Base-by-base conservation (phyloP, 2,797 vertebrate genomes). In the Choloepus didactylus region DNA sequence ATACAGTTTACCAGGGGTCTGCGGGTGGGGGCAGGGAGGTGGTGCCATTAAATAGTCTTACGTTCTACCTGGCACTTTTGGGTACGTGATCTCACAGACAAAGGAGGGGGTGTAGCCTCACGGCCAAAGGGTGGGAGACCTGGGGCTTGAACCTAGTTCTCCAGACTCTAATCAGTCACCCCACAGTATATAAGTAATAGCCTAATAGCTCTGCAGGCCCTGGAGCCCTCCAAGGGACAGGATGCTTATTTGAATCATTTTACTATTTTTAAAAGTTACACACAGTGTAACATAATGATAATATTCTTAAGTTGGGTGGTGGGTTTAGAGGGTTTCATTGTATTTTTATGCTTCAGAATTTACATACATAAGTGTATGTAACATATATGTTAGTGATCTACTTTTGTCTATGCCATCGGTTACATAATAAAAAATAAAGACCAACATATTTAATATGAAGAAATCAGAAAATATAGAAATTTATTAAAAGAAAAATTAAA, bases 401-500 rank as follows among this genome's bases (percentile, higher is more conserved):
- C 4, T 44, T 62, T 23, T 31, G 27, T 41, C 6, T 56, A 51
- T 62, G 7, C 51, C 69, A 35, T n/a, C 23, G 66, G n/a, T 4
- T 21, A 29, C 14, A 9, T 54, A 35, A 6, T 59, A 59, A 79
- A 93, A 91, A 56, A 72, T 35, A 70, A 46, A 70, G 70, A 67
- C 49, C 85, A 80, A 75, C 4, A 21, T 38, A 69, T 31, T 49
- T 49, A 64, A 41, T 29, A 86, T 60, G 82, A 67, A 89, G 31
- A 44, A 38, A 89, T 85, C 41, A n/a, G 70, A 81, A 95, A 44
- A 38, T 56, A 23, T 29, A 94, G 59, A 76, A 44, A 75, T 51
- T 1, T 38, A 54, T 60, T 44, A 69, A 67, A 27, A 60, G 21
- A 27, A 25, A 60, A 38, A 29, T 31, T 15, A 66, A 64, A 87